These are phyloP conservation scores for Oostethus manadensis DNA, from an alignment of 2,113 vertebrate species.

Conservation along the genomic window DNA sequence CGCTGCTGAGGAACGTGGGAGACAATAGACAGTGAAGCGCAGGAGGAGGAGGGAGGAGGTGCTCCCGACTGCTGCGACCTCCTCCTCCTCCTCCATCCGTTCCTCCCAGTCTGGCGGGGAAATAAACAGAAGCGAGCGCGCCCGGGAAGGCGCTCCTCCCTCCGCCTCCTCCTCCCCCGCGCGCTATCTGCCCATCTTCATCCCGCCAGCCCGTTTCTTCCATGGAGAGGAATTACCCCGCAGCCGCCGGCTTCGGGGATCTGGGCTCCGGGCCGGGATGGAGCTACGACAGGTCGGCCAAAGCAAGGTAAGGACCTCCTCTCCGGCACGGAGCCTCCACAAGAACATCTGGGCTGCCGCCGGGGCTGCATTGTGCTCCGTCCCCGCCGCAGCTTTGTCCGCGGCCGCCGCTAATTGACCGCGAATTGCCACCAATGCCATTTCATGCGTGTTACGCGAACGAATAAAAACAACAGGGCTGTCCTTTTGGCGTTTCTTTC, in stretches of 20 bases:
- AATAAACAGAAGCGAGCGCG: constrained; percentile 70
- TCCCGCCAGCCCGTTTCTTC: constrained; percentile 60
- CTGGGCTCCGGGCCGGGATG: constrained; percentile 85
- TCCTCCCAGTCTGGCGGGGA: constrained; percentile 69
- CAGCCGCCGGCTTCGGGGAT: constrained; percentile 86
- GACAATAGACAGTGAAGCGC: constrained; percentile 73
- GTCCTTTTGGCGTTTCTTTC: background rate
- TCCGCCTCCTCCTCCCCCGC: constrained; percentile 53
- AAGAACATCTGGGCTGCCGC: too few species aligned
- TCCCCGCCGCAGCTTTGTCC: constrained; percentile 31
- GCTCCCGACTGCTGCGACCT: constrained; percentile 63
- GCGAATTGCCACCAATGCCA: background rate
- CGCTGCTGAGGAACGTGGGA: constrained; percentile 27
- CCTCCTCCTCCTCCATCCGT: constrained; percentile 26
- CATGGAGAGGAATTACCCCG: constrained; percentile 91
- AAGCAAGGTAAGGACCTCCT: constrained; percentile 78
- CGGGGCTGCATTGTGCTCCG: constrained; percentile 19
- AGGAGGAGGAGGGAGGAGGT: constrained; percentile 53
- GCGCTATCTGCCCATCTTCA: constrained; percentile 70
- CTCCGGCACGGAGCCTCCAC: constrained; percentile 3
- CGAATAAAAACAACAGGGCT: too few species aligned
- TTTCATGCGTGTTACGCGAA: too few species aligned
- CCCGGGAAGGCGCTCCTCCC: constrained; percentile 54
- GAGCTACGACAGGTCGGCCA: constrained; percentile 86
- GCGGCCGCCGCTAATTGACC: background rate